Base-by-base conservation (phyloP, 2,113 vertebrate genomes). In the Phrynosoma blainvillii region DNA sequence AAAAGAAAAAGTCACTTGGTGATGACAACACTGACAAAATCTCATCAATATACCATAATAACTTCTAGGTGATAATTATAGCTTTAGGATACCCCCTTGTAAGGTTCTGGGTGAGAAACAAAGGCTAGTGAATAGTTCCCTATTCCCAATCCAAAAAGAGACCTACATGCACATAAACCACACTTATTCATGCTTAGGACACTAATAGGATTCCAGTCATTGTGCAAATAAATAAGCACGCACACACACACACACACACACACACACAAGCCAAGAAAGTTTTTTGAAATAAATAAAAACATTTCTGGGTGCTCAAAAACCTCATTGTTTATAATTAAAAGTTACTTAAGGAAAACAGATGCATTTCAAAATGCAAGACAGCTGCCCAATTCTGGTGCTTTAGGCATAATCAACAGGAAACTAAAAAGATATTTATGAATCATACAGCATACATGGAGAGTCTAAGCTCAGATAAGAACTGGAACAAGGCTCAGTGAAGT, bases 361-460 rank as follows among this genome's bases (percentile, higher is more conserved):
- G 1, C 42, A 73, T 23, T 83, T 92, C 32, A n/a, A 82, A 81
- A 84, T 30, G 65, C 79, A 23, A 87, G 4, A 4, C 79, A 71
- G 56, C 32, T 82, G 42, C 68, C 13, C 3, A 84, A 71, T 56
- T 86, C 2, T 54, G 74, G 1, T 1, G 21, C 86, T 88, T 54
- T 76, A 86, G 3, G 30, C 36, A 25, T 4, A 83, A 32, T 82
- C 47, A 66, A 81, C 54, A 70, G 62, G 78, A 89, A 89, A 82
- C 56, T 86, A 77, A 77, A 85, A 82, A 82, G 70, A 10, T 13
- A 80, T 65, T 81, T 85, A 88, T 81, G 85, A 89, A 68, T 30
- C 79, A 47, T 5, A 89, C 5, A 47, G 14, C 9, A 54, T 32
- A 6, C 0, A 3, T 40, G 23, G 84, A 75, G 70, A 89, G 75